Base-by-base conservation (phyloP, 2,113 vertebrate genomes). In the Dicaeum eximium region DNA sequence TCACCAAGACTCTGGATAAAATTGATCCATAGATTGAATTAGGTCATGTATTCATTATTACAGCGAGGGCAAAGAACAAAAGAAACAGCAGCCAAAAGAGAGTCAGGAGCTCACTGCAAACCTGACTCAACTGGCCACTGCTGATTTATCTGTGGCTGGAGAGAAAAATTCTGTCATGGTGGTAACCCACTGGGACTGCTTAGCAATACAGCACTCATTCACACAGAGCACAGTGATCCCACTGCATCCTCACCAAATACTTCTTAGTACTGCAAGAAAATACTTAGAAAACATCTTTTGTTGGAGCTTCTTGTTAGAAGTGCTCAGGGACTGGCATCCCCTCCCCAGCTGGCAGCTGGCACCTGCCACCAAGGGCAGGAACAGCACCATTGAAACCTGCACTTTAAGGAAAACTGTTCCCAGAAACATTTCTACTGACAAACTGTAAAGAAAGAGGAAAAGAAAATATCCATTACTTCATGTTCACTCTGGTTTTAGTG, bases 21-120 rank as follows among this genome's bases (percentile, higher is more conserved):
- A n/a, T 1, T 6, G 15, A 56, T 31, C 33, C 33, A 2, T 3
- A n/a, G 51, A 3, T 25, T 50, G 57, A 37, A 7, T n/a, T 1
- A 0, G 31, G 6, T 38, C 24, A 3, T 0, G 0, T 18, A 28
- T 35, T 30, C 6, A 13, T 15, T 30, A 5, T 54, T 38, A 22
- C 35, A 81, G 40, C 33, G 61, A 28, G 1, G 35, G 42, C 48
- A 72, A 54, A 78, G 73, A 47, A 54, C 2, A 3, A 51, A 44
- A 80, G 40, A 44, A 53, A 23, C 2, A 87, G 54, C 50, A 73
- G 7, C 47, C 20, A 45, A 13, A 23, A 0, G 2, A 7, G 50
- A 42, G 31, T 5, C 7, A 33, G 44, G 40, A 69, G 10, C 28
- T 28, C 21, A 3, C 13, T 58, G 62, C 51, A 27, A 57, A 62